Evolutionary conservation across 1,140 invertebrate species (phyloP).

Genomic region (Bombyx mandarina): DNA sequence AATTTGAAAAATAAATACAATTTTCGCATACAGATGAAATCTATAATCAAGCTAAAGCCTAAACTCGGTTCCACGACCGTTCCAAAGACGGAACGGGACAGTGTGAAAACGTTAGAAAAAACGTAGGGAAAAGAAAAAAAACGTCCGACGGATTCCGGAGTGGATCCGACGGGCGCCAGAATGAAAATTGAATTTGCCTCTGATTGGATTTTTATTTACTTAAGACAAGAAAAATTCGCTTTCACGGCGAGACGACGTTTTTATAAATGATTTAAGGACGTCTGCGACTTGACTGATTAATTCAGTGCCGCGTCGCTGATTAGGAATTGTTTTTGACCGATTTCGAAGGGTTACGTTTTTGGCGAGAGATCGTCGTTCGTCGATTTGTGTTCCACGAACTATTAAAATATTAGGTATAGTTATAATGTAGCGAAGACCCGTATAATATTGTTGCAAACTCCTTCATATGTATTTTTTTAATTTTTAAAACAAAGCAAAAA

Average conservation of each 20-base stretch:
- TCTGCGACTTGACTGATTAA: constrained; percentile 43
- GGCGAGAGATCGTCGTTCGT: no score
- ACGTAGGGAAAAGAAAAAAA: constrained; percentile 34
- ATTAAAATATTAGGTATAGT: no score
- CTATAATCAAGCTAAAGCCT: no score
- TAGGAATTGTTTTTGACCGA: no score
- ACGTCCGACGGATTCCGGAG: constrained; percentile 42
- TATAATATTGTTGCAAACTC: no score
- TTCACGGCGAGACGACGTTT: constrained; percentile 29
- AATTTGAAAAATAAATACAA: no score
- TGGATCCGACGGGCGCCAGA: constrained; percentile 50
- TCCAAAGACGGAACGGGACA: constrained; percentile 24
- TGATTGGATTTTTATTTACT: constrained; percentile 71
- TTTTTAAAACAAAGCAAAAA: no score
- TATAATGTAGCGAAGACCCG: no score
- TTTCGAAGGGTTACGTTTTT: no score
- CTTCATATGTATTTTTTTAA: no score
- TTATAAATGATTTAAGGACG: constrained; percentile 58
- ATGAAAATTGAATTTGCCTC: constrained; percentile 69
- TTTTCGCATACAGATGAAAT: no score
- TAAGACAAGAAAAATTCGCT: constrained; percentile 68
- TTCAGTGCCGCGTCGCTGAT: neutral
- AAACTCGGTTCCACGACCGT: neutral
- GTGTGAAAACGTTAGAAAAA: constrained; percentile 52
- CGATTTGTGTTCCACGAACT: no score